A percentile compares a stretch with the other conserved stretches of the same genome.
phyloP scores from a whole-genome alignment of 2,888 invertebrate genomes.

The Sinhomidia bicolor region DNA sequence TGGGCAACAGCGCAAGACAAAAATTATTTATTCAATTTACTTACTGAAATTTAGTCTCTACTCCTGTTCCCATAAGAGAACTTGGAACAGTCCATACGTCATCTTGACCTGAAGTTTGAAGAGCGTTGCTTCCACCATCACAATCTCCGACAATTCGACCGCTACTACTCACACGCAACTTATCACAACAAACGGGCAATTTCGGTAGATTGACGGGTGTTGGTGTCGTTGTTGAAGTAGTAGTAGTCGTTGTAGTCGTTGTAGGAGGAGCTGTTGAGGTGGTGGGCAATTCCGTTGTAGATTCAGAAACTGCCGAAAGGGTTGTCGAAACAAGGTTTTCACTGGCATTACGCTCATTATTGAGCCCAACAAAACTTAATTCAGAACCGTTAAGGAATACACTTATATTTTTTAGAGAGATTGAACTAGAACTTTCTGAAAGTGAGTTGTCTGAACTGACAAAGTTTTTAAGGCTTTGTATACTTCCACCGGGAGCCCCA shows the following conservation, averaged over 20 bases:
- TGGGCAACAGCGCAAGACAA: too few species aligned
- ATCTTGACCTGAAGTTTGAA: background rate
- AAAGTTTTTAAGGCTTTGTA: constrained; percentile 41
- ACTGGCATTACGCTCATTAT: background rate
- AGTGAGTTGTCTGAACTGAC: constrained; percentile 1
- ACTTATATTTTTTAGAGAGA: constrained; percentile 58
- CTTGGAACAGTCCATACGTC: constrained; percentile 40
- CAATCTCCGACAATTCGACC: constrained; percentile 28
- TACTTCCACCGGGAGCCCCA: constrained; percentile 45
- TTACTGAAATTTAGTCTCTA: constrained; percentile 31
- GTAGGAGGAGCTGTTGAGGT: background rate
- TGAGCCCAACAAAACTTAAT: background rate
- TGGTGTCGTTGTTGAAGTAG: constrained; percentile 29
- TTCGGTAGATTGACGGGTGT: constrained; percentile 21
- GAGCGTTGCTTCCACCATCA: background rate
- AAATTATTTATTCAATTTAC: too few species aligned
- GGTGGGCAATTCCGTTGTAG: background rate
- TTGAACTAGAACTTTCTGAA: constrained; percentile 52
- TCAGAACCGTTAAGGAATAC: constrained; percentile 21
- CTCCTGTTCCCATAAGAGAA: constrained; percentile 35
- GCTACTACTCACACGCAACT: background rate
- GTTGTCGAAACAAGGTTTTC: background rate
- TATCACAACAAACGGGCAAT: constrained; percentile 51
- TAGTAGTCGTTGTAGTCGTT: constrained; percentile 43
- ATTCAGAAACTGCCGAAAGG: background rate